A percentile compares a stretch with the other conserved stretches of the same genome.
phyloP scores from a whole-genome alignment of 2,113 vertebrate genomes.

The Dryoscopus gambensis region DNA sequence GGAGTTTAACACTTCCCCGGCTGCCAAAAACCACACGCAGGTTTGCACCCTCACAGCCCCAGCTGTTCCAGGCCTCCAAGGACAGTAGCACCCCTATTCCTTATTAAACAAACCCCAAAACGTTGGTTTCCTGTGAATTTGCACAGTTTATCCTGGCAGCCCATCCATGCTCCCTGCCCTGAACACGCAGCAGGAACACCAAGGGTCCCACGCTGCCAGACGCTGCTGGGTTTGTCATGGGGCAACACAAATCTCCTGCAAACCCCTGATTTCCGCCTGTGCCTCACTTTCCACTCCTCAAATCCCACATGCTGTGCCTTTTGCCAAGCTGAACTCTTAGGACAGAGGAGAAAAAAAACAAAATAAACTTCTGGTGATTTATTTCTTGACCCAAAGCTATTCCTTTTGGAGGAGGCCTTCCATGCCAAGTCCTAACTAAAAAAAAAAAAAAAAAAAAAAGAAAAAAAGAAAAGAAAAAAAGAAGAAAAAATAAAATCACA shows the following conservation, averaged over 20 bases:
- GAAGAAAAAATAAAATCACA: neutral
- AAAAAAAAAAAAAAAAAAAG: neutral
- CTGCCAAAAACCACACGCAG: accelerated
- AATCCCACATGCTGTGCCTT: neutral
- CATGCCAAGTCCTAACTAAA: neutral
- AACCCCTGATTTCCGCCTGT: neutral
- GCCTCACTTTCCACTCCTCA: neutral
- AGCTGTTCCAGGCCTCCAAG: accelerated
- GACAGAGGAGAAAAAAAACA: neutral
- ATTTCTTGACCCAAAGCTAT: neutral
- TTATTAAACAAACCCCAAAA: neutral
- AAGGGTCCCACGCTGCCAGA: neutral
- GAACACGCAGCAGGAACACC: accelerated
- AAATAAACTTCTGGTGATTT: neutral
- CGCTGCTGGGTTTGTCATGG: accelerated
- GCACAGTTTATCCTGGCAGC: neutral
- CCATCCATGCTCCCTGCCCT: neutral
- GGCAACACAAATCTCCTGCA: neutral
- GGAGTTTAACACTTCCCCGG: neutral
- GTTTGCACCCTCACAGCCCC: neutral
- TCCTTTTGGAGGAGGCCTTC: neutral
- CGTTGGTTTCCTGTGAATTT: accelerated
- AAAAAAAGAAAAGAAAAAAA: neutral
- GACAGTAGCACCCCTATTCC: neutral
- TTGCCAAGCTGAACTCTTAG: neutral